Evolutionary conservation across 37 sponge, comb jelly and placozoan genomes (phyloP).

Genomic region (Oopsacas minuta): DNA sequence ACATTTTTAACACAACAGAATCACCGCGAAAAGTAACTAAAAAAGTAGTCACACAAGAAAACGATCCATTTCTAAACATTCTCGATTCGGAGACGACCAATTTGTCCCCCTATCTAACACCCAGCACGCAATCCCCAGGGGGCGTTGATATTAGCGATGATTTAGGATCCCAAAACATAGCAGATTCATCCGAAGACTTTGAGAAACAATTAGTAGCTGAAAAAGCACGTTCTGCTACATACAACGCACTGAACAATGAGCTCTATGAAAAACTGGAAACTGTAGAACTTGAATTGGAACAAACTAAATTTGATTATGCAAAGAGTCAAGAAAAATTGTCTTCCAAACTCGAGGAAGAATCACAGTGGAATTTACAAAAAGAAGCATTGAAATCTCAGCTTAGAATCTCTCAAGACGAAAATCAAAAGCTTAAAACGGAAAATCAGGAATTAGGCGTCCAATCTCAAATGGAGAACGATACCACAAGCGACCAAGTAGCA

Average conservation of each 20-base stretch:
- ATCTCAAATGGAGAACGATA: background rate
- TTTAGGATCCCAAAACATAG: background rate
- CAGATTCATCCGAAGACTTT: background rate
- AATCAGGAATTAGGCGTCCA: background rate
- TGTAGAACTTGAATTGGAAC: background rate
- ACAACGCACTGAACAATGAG: background rate
- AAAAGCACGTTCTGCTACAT: background rate
- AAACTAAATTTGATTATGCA: background rate
- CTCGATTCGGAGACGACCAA: background rate
- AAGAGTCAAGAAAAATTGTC: background rate
- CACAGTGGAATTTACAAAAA: constrained; percentile 5
- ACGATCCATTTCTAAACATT: background rate
- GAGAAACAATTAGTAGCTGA: background rate
- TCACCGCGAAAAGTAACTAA: background rate
- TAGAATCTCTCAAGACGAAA: background rate
- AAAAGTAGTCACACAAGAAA: background rate
- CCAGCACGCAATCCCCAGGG: background rate
- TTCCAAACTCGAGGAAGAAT: background rate
- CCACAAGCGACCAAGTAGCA: background rate
- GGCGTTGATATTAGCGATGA: background rate
- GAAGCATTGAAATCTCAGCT: constrained; percentile 9
- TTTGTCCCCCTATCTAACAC: background rate
- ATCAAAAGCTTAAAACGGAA: constrained; percentile 14
- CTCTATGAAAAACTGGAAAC: background rate
- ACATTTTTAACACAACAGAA: background rate